Conservation (phyloP, 2,797 vertebrate species). For the Gastrophryne carolinensis region DNA sequence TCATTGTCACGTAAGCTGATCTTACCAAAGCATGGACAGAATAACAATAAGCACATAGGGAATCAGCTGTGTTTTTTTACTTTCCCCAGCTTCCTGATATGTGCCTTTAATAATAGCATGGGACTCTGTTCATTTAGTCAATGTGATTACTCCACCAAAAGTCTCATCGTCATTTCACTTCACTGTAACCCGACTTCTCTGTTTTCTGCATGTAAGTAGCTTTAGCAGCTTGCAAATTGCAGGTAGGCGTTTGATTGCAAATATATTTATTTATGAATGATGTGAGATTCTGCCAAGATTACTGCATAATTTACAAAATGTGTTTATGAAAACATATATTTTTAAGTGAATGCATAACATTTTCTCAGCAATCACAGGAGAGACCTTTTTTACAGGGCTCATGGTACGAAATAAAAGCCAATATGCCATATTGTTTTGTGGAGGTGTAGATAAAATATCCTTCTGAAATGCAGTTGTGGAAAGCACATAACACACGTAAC, state of each 20-base stretch:
- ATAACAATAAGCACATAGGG: slow-evolving; percentile 16
- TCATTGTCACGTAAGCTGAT: slow-evolving; percentile 29
- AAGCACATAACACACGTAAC: background rate
- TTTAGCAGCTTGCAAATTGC: slow-evolving; percentile 14
- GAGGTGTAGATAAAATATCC: slow-evolving; percentile 1
- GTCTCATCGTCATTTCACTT: background rate
- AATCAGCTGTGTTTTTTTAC: background rate
- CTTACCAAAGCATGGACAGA: slow-evolving; percentile 22
- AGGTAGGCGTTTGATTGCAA: background rate
- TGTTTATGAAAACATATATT: slow-evolving; percentile 17
- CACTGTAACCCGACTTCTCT: background rate
- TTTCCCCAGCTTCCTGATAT: background rate
- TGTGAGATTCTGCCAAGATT: slow-evolving; percentile 12
- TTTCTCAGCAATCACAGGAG: background rate
- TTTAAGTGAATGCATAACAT: background rate
- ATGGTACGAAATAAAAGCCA: background rate
- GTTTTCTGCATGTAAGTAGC: background rate
- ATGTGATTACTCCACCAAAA: background rate
- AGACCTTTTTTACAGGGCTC: background rate
- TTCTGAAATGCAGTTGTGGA: background rate
- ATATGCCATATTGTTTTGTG: slow-evolving; percentile 27
- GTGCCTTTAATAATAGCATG: background rate
- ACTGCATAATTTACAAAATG: slow-evolving; percentile 18
- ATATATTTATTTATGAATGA: slow-evolving; percentile 23
- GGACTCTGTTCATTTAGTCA: background rate